These are phyloP conservation scores for Pagrus major DNA, from an alignment of 2,113 vertebrate genomes.

Conservation along the genomic window DNA sequence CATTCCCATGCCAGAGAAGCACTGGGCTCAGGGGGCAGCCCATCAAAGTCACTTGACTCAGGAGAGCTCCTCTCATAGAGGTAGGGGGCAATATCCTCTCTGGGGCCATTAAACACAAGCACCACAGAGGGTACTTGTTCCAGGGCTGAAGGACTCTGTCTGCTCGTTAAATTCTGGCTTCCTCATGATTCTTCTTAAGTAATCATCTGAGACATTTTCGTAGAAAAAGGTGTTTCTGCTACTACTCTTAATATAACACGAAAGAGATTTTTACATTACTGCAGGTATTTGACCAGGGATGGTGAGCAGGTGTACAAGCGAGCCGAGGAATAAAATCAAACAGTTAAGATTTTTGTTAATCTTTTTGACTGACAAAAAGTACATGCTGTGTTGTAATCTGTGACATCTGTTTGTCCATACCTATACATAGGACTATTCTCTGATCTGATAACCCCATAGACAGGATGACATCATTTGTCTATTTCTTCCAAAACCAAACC, in stretches of 20 bases:
- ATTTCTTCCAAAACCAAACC: not conserved
- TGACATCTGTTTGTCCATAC: not conserved
- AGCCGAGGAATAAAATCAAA: not conserved
- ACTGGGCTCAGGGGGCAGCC: constrained; percentile 65
- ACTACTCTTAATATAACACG: constrained; percentile 5
- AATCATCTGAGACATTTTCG: constrained; percentile 56
- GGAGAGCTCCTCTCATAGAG: constrained; percentile 67
- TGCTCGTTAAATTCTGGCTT: constrained; percentile 63
- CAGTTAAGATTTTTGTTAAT: not conserved
- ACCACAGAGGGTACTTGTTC: constrained; percentile 65
- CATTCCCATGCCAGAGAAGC: constrained; percentile 72
- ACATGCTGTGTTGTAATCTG: not conserved
- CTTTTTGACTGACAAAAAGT: not conserved
- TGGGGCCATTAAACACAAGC: constrained; percentile 74
- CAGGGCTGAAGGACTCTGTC: constrained; percentile 53
- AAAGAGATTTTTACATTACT: not conserved
- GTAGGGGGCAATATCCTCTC: constrained; percentile 69
- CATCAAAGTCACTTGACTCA: constrained; percentile 82
- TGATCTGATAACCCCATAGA: not conserved
- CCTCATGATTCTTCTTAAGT: constrained; percentile 52
- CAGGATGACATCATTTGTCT: no score
- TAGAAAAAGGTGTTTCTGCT: constrained; percentile 12
- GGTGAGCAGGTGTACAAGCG: not conserved
- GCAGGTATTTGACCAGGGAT: not conserved
- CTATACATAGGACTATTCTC: not conserved